Conservation (phyloP, 2,113 vertebrate genomes). For the Ceuthmochares aereus region DNA sequence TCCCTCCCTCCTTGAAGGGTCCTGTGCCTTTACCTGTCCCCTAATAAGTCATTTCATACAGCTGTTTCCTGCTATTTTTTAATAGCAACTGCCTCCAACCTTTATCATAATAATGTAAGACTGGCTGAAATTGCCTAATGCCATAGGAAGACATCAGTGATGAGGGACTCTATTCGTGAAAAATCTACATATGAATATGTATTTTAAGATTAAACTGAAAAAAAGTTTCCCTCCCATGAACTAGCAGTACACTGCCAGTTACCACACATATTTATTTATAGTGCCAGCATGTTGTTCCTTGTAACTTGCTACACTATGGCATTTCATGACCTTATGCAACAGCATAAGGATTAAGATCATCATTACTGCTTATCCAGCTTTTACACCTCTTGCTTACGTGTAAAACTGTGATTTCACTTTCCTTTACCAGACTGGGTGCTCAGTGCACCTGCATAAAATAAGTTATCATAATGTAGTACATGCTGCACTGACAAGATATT, state of each 20-base stretch:
- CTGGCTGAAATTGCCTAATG: not conserved
- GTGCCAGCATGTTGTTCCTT: not conserved
- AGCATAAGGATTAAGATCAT: no score
- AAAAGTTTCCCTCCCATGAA: not conserved
- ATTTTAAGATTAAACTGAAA: not conserved
- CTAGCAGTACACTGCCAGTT: not conserved
- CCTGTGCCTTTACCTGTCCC: not conserved
- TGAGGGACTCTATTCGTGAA: not conserved
- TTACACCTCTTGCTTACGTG: not conserved
- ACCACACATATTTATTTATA: not conserved
- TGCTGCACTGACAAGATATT: not conserved
- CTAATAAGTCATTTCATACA: not conserved
- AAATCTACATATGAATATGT: not conserved
- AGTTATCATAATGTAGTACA: rapidly evolving
- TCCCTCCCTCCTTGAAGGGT: not conserved
- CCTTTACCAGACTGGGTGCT: not conserved
- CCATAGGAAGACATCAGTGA: not conserved
- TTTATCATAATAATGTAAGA: rapidly evolving
- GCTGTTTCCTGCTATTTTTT: not conserved
- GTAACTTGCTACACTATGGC: not conserved
- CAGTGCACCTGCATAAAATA: rapidly evolving
- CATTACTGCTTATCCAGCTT: not conserved
- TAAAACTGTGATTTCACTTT: not conserved
- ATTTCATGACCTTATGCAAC: not conserved
- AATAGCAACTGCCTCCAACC: not conserved